Evolutionary conservation across 1,140 invertebrate genomes (phyloP).

Genomic region (Homalodisca vitripennis): DNA sequence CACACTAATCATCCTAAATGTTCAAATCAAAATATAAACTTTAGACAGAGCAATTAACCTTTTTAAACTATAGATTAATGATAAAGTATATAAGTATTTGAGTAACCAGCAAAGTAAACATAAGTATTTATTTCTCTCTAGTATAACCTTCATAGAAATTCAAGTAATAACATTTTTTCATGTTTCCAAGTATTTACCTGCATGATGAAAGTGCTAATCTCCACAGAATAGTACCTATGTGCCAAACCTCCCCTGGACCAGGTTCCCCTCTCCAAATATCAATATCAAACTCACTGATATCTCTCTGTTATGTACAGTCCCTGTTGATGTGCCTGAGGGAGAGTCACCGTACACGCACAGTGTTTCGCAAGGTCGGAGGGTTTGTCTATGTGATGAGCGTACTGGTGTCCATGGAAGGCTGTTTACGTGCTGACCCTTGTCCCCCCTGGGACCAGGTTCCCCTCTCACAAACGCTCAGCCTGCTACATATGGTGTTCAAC

Average conservation of each 20-base stretch:
- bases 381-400: conserved; percentile 98
- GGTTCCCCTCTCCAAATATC: conserved; percentile 49
- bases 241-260: conserved; percentile 46
- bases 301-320: conserved; percentile 61
- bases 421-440: conserved; percentile 51
- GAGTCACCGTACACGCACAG: conserved; percentile 92
- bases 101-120: too few species aligned
- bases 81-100: too few species aligned
- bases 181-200: too few species aligned
- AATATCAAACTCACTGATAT: too few species aligned
- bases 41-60: too few species aligned
- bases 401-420: conserved; percentile 88
- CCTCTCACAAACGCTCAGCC: conserved; percentile 59
- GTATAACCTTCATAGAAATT: too few species aligned
- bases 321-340: conserved; percentile 86
- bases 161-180: too few species aligned
- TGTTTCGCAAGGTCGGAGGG: conserved; percentile 94
- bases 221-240: conserved; percentile 79
- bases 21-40: too few species aligned
- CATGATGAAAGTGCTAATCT: conserved; percentile 94
- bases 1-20: too few species aligned
- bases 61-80: too few species aligned
- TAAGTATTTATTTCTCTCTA: too few species aligned
- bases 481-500: conserved; percentile 90
- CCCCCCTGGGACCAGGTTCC: conserved; percentile 49